phyloP scores from a whole-genome alignment of 2,797 vertebrate species.

The Steatocranus sp. region DNA sequence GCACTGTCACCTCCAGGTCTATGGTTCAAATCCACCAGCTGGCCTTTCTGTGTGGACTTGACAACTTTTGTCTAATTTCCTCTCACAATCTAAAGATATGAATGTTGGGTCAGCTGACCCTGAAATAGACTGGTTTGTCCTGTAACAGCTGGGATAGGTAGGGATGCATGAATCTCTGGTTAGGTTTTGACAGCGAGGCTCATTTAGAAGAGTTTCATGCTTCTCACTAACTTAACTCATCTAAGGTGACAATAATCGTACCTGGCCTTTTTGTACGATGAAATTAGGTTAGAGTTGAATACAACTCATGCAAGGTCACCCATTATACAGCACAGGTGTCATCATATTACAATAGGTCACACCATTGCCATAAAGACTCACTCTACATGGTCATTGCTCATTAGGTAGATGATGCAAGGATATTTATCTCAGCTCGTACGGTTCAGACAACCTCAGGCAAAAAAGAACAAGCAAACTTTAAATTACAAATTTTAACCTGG shows the following conservation, averaged over 20 bases:
- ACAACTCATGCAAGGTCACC: not conserved
- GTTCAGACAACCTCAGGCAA: not conserved
- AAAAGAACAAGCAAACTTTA: not conserved
- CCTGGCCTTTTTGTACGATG: not conserved
- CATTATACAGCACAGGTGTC: not conserved
- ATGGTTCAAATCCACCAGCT: not conserved
- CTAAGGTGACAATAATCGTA: not conserved
- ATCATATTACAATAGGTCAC: not conserved
- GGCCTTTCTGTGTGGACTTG: not conserved
- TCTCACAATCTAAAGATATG: not conserved
- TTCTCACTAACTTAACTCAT: not conserved
- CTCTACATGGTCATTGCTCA: not conserved
- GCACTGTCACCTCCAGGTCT: not conserved
- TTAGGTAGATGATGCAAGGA: not conserved
- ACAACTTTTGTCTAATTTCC: not conserved
- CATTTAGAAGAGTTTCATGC: not conserved
- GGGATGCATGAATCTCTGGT: not conserved
- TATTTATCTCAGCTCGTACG: not conserved
- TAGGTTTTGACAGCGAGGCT: not conserved
- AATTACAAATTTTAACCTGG: not conserved
- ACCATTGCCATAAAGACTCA: not conserved
- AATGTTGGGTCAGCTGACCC: not conserved
- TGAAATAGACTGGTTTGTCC: not conserved
- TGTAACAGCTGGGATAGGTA: not conserved
- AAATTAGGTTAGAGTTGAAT: not conserved